phyloP scores from a whole-genome alignment of 1,140 invertebrate genomes.

The Drosophila obscura region DNA sequence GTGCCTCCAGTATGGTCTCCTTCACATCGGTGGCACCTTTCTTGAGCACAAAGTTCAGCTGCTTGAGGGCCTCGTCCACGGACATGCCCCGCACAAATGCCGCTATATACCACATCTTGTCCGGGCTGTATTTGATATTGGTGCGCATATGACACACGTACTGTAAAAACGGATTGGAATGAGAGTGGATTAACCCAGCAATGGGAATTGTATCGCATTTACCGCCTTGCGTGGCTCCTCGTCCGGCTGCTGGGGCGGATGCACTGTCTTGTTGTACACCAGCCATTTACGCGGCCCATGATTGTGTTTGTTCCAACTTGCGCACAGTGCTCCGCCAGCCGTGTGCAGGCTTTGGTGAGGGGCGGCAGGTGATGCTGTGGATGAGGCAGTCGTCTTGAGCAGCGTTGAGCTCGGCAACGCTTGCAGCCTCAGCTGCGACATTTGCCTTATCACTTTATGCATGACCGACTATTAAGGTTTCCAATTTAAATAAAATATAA shows the following conservation, averaged over 20 bases:
- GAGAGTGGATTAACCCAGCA: not conserved
- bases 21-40: slow-evolving; percentile 93
- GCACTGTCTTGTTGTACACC: slow-evolving; percentile 89
- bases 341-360: slow-evolving; percentile 63
- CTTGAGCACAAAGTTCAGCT: slow-evolving; percentile 91
- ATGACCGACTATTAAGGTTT: slow-evolving; percentile 37
- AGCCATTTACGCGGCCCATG: slow-evolving; percentile 85
- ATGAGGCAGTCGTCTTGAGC: slow-evolving; percentile 12
- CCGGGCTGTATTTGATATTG: slow-evolving; percentile 95
- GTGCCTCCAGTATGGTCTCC: slow-evolving; percentile 94
- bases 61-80: slow-evolving; percentile 96
- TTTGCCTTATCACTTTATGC: slow-evolving; percentile 63
- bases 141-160: slow-evolving; percentile 92
- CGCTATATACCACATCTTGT: slow-evolving; percentile 97
- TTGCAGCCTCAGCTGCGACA: slow-evolving; percentile 55
- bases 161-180: slow-evolving; percentile 85
- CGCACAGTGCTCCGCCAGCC: slow-evolving; percentile 39
- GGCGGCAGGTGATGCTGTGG: slow-evolving; percentile 24
- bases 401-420: slow-evolving; percentile 23
- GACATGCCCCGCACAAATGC: slow-evolving; percentile 94
- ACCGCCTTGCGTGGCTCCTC: slow-evolving; percentile 93
- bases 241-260: slow-evolving; percentile 89
- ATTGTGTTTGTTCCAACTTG: slow-evolving; percentile 78
- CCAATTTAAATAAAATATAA: slow-evolving; percentile 27
- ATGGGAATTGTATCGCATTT: slow-evolving; percentile 79